Evolutionary conservation across 2,797 vertebrate genomes (phyloP), one percentile per base, ranked within the genome.

Genomic region (Acridotheres tristis): DNA sequence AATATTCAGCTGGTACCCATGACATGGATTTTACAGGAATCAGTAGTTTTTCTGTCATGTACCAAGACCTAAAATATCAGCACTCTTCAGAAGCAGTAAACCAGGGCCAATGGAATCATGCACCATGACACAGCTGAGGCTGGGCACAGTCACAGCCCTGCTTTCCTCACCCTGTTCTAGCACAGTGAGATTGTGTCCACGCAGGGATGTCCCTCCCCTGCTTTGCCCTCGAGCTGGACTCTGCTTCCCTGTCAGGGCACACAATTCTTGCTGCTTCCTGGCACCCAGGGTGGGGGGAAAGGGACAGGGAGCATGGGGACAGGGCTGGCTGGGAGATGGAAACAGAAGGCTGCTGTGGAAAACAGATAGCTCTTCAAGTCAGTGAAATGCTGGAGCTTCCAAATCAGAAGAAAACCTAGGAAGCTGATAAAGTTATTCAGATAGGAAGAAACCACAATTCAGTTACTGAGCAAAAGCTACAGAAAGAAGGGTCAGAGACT

Each of bases 71-170:
- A 77, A 85, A 80, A 74, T 50, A 63, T 11, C 62, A 69, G 7
- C 47, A 34, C 5, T 23, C 36, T 68, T 74, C 48, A 53, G 45
- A 77, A 77, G 43, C 2, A 13, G 29, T 19, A 48, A 58, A 58
- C 9, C 47, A 45, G 54, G 57, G 18, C 36, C 38, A 6, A 3
- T 17, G 51, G 43, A 54, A 21, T 30, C 0, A 0, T 30, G 58
- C 62, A 16, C 29, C 0, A 0, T 20, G 18, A 14, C 21, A 32
- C 29, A 36, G 1, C 13, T 19, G 19, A 19, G 36, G 51, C 34
- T 47, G 50, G 20, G 26, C 65, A 29, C 50, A 22, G 32, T 11
- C 88, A 16, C 54, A 58, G 71, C 32, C 42, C 50, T 45, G 50
- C 50, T 20, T 19, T 55, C 36, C 48, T 55, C 78, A 12, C 13